A percentile compares a stretch with the other conserved stretches of the same genome.
phyloP scores from a whole-genome alignment of 92 coral and sea anemone genomes.

The Montipora capitata region DNA sequence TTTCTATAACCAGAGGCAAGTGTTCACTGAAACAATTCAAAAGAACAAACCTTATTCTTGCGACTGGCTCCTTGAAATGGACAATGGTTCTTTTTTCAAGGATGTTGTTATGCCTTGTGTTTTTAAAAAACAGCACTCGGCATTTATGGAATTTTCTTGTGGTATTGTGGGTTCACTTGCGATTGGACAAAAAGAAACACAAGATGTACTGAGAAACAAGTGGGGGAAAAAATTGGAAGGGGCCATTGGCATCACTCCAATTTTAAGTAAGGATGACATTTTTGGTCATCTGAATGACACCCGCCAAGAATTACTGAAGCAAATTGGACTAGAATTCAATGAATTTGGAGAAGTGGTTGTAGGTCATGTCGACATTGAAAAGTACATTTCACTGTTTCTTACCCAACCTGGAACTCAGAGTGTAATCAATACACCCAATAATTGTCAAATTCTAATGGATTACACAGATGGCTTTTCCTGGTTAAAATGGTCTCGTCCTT shows the following conservation, averaged over 20 bases:
- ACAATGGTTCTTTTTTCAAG: constrained; percentile 48
- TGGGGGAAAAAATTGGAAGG: constrained; percentile 47
- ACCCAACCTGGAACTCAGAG: too few relatives aligned
- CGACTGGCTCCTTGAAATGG: constrained; percentile 51
- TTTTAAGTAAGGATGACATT: constrained; percentile 36
- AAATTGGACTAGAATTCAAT: constrained; percentile 48
- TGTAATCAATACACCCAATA: too few relatives aligned
- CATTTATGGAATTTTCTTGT: constrained; percentile 51
- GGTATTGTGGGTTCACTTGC: constrained; percentile 34
- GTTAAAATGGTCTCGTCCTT: too few relatives aligned
- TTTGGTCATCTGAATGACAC: constrained; percentile 46
- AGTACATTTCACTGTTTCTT: too few relatives aligned
- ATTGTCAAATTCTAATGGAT: too few relatives aligned
- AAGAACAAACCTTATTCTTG: constrained; percentile 40
- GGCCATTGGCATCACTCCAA: constrained; percentile 48
- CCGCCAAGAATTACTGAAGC: constrained; percentile 44
- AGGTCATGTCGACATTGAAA: too few relatives aligned
- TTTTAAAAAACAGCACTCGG: constrained; percentile 33
- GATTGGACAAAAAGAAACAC: constrained; percentile 40
- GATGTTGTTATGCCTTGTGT: constrained; percentile 26
- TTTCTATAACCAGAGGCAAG: too few relatives aligned
- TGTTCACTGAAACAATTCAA: not conserved
- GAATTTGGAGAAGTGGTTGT: constrained; percentile 56
- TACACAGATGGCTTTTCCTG: too few relatives aligned
- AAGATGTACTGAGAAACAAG: not conserved